Evolutionary conservation across 2,888 invertebrate genomes (phyloP), one percentile per base, ranked within the genome.

Genomic region (Parelbella ahira): DNA sequence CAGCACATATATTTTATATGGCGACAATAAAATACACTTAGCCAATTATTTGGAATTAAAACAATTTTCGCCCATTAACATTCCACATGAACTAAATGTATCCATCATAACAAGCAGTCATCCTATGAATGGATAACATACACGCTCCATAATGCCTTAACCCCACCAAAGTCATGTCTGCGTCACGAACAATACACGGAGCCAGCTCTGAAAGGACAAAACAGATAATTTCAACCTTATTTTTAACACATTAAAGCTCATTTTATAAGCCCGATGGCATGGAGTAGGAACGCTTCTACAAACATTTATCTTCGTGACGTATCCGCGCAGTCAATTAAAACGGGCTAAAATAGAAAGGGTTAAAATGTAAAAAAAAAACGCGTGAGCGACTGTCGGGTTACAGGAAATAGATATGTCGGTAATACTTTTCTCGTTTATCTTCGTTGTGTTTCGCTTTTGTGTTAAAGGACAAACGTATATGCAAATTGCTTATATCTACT

Each of bases 261-360:
- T 1, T 15, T 23, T 28, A 1, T 8, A 9, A 13, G 4, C 2
- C 5, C 4, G 19, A 21, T 3, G 7, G 12, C 9, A 27, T 9
- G 1, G 7, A 28, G 20, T 11, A 19, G 20, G 11, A 33, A 20
- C 20, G 25, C 34, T 42, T 34, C 34, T 29, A 34, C 34, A 37
- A 43, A 44, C 48, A 48, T 48, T 43, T 45, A 45, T 48, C 48
- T 48, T 48, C 44, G 32, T 43, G 45, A 41, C 44, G 45, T 43
- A 45, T 48, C 41, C 48, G 37, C 39, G 32, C 39, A 48, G 48
- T 49, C 48, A 49, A 49, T 49, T 49, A 45, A 45, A 49, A 42
- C 42, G 11, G 28, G 42, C 34, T 42, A 29, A 42, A 42, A 36
- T 42, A 11, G 36, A 42, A 42, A 23, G 36, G 29, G 34, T 29